Base-by-base conservation (phyloP, 2,888 invertebrate species). In the Zaprionus bogoriensis region DNA sequence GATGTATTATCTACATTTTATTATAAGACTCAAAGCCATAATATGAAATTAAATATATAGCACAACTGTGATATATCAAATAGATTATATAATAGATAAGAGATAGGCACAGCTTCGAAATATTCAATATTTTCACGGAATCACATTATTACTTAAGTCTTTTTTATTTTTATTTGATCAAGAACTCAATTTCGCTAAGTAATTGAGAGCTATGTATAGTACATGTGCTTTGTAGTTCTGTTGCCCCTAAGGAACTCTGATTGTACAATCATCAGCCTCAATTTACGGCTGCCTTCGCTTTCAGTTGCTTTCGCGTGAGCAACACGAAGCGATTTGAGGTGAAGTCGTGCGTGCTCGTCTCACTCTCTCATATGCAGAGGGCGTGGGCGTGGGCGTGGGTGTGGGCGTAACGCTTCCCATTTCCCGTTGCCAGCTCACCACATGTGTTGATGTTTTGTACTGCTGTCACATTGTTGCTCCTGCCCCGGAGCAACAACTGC, bases 361-460 rank as follows among this genome's bases (percentile, higher is more conserved):
- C 14, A 12, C 6, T 14, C 32, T 14, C 32, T 7, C 14, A 7
- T 17, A 17, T 17, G 3, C 32, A 3, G n/a, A n/a, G n/a, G n/a
- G n/a, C n/a, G n/a, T n/a, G n/a, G n/a, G n/a, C n/a, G n/a, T n/a
- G 20, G 36, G 36, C 17, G 36, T 4, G 4, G 7, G 12, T 14
- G 30, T 22, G n/a, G 38, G 38, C 20, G 38, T 39, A 39, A n/a
- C 38, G 3, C 32, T 14, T 5, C 14, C 14, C 7, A 5, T 14
- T 10, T 2, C 32, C 5, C 7, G 2, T 17, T 36, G 27, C 10
- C 6, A 68, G 59, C 50, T 68, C 63, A 62, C 66, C 86, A 55
- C 79, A 86, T 82, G 79, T 79, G 78, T 50, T 85, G 55, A 60
- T 62, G 52, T 42, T 27, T 41, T 28, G 52, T 54, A 52, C 27